These are phyloP conservation scores for Tineola bisselliella DNA, from an alignment of 2,888 invertebrate genomes.

Conservation along the genomic window DNA sequence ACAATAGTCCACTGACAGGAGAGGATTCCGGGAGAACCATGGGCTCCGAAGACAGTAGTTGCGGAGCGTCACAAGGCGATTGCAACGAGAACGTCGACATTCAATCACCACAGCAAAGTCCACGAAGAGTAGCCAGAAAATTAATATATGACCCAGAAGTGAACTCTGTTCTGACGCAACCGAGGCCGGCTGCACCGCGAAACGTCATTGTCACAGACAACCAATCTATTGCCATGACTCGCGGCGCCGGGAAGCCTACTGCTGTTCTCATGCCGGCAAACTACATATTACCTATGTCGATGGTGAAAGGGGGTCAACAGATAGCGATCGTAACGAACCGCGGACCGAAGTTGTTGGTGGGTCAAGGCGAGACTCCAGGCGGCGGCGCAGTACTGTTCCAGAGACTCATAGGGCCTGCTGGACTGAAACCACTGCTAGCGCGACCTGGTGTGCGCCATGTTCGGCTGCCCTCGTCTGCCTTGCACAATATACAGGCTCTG, in stretches of 20 bases:
- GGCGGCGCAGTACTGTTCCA: constrained; percentile 73
- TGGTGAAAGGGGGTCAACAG: constrained; percentile 77
- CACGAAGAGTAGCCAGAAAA: constrained; percentile 49
- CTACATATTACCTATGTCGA: constrained; percentile 75
- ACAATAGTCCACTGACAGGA: constrained; percentile 67
- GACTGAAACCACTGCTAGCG: constrained; percentile 61
- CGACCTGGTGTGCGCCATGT: constrained; percentile 68
- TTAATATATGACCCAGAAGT: constrained; percentile 55
- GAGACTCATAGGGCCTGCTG: constrained; percentile 72
- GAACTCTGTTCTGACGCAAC: constrained; percentile 31
- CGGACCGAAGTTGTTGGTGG: constrained; percentile 64
- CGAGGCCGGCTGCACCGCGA: constrained; percentile 30
- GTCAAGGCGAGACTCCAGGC: constrained; percentile 30
- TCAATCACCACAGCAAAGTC: constrained; percentile 66
- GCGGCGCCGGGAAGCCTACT: constrained; percentile 70
- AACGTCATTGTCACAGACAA: constrained; percentile 72
- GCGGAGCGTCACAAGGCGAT: constrained; percentile 71
- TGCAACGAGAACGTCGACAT: constrained; percentile 63
- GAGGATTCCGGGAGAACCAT: constrained; percentile 76
- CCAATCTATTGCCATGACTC: constrained; percentile 29
- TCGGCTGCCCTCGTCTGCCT: constrained; percentile 50
- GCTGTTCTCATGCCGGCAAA: constrained; percentile 77
- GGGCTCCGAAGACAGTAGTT: constrained; percentile 81
- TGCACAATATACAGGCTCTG: constrained; percentile 19
- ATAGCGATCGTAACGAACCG: constrained; percentile 78